Percentiles rank a stretch among this genome's conserved stretches.
phyloP scores from a whole-genome alignment of 2,797 vertebrate genomes.

The Leptodactylus fallax region DNA sequence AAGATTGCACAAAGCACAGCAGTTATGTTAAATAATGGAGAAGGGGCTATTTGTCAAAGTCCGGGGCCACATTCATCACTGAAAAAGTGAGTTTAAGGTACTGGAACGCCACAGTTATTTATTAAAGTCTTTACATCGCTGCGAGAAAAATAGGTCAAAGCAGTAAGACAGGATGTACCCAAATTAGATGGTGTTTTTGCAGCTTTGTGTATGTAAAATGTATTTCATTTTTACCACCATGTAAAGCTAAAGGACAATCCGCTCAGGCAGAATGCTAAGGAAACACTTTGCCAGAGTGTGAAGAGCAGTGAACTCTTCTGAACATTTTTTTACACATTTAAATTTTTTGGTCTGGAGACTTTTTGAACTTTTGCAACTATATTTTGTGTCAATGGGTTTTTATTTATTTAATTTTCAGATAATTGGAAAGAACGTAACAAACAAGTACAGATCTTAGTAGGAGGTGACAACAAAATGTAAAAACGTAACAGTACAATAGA shows the following conservation, averaged over 20 bases:
- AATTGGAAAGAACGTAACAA: no score
- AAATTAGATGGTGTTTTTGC: constrained; percentile 22
- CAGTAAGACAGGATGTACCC: constrained; percentile 15
- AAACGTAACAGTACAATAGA: no score
- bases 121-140: constrained; percentile 42
- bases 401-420: no score
- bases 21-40: constrained; percentile 50
- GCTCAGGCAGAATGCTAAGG: constrained; percentile 23
- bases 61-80: constrained; percentile 42
- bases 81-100: constrained; percentile 5
- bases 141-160: constrained; percentile 43
- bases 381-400: no score
- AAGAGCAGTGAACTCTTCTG: constrained; percentile 12
- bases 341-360: neutral
- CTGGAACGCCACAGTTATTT: constrained; percentile 31
- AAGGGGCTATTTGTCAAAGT: constrained; percentile 58
- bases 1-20: constrained; percentile 52
- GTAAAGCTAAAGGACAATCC: constrained; percentile 26
- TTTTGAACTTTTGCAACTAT: neutral
- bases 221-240: constrained; percentile 42
- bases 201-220: constrained; percentile 27
- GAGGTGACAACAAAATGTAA: no score
- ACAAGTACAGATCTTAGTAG: no score
- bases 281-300: constrained; percentile 1
- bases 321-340: neutral